Evolutionary conservation across 1,140 invertebrate species (phyloP).

Genomic region (Lepidurus couesii): DNA sequence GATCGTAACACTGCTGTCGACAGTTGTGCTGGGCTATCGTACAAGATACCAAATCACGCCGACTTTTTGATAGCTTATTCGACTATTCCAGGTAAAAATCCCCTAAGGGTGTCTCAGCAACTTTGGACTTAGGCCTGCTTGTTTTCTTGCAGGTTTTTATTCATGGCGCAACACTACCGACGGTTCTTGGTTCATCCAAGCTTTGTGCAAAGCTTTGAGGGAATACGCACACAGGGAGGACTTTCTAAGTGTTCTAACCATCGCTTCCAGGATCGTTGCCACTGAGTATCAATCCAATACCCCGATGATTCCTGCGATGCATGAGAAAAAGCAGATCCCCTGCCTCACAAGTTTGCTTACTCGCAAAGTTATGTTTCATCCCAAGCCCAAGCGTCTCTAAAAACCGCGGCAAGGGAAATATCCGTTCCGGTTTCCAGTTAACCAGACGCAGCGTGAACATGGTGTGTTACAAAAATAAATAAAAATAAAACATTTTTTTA

Average conservation of each 20-base stretch:
- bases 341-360: not conserved
- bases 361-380: not conserved
- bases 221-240: not conserved
- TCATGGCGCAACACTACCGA: too few relatives aligned
- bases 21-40: too few relatives aligned
- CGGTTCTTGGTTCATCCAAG: not conserved
- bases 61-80: conserved; percentile 58
- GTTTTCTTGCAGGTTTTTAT: conserved; percentile 53
- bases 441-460: too few relatives aligned
- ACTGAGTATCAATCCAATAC: not conserved
- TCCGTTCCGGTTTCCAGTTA: too few relatives aligned
- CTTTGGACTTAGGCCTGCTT: not conserved
- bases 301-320: not conserved
- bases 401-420: too few relatives aligned
- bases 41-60: too few relatives aligned
- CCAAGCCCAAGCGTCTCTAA: not conserved
- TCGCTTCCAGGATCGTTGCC: not conserved
- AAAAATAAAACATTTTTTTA: too few relatives aligned
- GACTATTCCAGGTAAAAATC: conserved; percentile 70
- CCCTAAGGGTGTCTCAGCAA: too few relatives aligned
- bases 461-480: too few relatives aligned
- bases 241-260: not conserved
- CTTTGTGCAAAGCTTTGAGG: not conserved
- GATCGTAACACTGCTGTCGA: conserved; percentile 50
- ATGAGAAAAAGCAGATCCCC: not conserved